Conservation (phyloP, 1,140 invertebrate genomes). For the Pseudomyrmex dendroicus region DNA sequence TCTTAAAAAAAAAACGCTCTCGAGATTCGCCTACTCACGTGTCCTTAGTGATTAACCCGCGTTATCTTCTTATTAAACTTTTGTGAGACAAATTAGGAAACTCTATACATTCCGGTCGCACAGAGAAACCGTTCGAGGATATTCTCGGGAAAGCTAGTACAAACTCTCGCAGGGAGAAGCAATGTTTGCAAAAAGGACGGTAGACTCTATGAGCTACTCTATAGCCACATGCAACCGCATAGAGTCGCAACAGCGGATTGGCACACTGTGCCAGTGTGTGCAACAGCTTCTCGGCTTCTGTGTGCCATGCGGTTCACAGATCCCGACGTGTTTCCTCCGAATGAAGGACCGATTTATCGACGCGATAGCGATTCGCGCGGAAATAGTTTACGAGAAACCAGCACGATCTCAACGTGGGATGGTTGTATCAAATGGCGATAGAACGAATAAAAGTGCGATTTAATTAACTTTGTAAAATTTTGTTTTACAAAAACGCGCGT, state of each 20-base stretch:
- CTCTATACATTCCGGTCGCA: not conserved
- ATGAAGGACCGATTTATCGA: conserved; percentile 22
- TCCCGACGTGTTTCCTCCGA: conserved; percentile 59
- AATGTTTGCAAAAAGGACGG: conserved; percentile 65
- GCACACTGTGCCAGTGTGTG: conserved; percentile 41
- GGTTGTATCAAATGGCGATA: not conserved
- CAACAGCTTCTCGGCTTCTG: conserved; percentile 67
- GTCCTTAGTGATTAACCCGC: too few species aligned
- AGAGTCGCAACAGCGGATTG: conserved; percentile 53
- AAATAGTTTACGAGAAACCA: not conserved
- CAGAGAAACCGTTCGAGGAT: conserved; percentile 6
- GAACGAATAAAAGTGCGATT: too few species aligned
- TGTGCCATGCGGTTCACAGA: conserved; percentile 47
- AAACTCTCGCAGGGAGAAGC: conserved; percentile 13
- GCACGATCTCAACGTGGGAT: too few species aligned
- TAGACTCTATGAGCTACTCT: conserved; percentile 48
- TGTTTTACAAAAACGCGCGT: too few species aligned
- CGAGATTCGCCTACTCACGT: too few species aligned
- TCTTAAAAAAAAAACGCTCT: too few species aligned
- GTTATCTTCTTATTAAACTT: too few species aligned
- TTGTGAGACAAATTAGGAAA: not conserved
- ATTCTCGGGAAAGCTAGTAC: conserved; percentile 66
- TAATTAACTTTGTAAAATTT: too few species aligned
- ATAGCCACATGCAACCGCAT: conserved; percentile 42
- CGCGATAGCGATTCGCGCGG: conserved; percentile 56